These are phyloP conservation scores for Tinea pellionella DNA, from an alignment of 2,888 invertebrate species.

Conservation along the genomic window DNA sequence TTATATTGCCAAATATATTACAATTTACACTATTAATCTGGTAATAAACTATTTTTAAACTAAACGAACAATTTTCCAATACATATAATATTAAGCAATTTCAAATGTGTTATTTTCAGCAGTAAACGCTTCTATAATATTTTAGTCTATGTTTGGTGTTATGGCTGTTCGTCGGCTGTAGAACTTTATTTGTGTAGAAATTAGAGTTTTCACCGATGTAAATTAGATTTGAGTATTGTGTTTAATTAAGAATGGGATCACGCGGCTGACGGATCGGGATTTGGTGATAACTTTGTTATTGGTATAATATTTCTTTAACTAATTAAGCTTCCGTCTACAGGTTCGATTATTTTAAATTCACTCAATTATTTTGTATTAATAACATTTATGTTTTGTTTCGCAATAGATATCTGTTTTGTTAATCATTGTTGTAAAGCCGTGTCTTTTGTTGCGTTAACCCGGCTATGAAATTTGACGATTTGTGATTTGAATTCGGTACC, in stretches of 20 bases:
- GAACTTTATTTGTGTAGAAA: neutral
- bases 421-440: constrained; percentile 27
- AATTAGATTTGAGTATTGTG: neutral
- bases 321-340: constrained; percentile 12
- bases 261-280: constrained; percentile 39
- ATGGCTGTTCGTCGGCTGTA: constrained; percentile 6
- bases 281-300: constrained; percentile 37
- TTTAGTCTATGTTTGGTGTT: constrained; percentile 10
- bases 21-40: too few relatives aligned
- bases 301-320: constrained; percentile 29
- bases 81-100: too few relatives aligned
- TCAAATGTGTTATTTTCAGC: too few relatives aligned
- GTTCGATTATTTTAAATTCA: neutral
- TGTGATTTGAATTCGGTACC: constrained; percentile 33
- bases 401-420: constrained; percentile 24
- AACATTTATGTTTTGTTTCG: neutral
- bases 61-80: too few relatives aligned
- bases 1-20: too few relatives aligned
- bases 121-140: neutral
- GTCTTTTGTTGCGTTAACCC: constrained; percentile 17
- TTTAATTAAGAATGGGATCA: constrained; percentile 38
- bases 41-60: too few relatives aligned
- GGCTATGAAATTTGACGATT: neutral
- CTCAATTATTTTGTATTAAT: neutral
- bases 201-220: neutral